phyloP scores from a whole-genome alignment of 1,140 invertebrate species.

The Oryzaephilus surinamensis region DNA sequence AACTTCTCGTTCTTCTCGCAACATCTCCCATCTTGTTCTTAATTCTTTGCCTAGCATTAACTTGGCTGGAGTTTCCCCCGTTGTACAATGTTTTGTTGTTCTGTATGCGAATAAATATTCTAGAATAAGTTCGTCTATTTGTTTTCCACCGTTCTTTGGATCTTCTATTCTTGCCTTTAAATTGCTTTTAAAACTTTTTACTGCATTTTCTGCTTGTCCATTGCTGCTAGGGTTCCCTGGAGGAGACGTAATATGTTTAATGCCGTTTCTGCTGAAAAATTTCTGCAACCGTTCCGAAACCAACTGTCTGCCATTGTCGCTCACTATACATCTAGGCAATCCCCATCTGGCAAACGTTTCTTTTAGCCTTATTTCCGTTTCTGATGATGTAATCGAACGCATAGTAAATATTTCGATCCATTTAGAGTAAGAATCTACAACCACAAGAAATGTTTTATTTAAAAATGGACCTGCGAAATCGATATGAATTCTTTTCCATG shows the following conservation, averaged over 20 bases:
- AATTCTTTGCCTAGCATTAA: too few species aligned
- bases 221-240: constrained; percentile 29
- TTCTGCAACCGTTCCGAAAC: constrained; percentile 28
- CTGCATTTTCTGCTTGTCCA: too few species aligned
- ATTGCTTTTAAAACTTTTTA: too few species aligned
- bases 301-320: constrained; percentile 34
- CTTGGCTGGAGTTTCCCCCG: too few species aligned
- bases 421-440: too few species aligned
- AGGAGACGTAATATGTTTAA: constrained; percentile 21
- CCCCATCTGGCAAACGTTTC: constrained; percentile 28
- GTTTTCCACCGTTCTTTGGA: too few species aligned
- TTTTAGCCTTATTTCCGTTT: constrained; percentile 18
- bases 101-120: too few species aligned
- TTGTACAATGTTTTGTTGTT: too few species aligned
- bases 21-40: too few species aligned
- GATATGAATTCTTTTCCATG: constrained; percentile 39
- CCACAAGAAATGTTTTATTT: constrained; percentile 33
- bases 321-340: constrained; percentile 29
- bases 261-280: constrained; percentile 29
- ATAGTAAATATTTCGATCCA: constrained; percentile 35
- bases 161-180: too few species aligned
- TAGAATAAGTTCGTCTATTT: too few species aligned
- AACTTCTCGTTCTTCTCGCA: too few species aligned
- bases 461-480: constrained; percentile 41
- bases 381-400: constrained; percentile 8